phyloP scores from a whole-genome alignment of 1,140 invertebrate genomes.

The Telenomus remus region DNA sequence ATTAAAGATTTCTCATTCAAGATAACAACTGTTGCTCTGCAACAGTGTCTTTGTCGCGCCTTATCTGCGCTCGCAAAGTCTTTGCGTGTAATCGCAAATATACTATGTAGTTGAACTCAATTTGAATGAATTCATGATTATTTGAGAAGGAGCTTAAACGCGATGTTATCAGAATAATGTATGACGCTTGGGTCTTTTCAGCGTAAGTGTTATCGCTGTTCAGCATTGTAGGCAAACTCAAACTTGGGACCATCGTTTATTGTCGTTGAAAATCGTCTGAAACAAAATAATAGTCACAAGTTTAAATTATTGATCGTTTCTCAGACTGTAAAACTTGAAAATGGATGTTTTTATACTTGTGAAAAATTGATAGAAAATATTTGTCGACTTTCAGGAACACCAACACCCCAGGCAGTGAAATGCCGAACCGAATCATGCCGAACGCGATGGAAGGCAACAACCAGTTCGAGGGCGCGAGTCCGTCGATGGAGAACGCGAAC shows the following conservation, averaged over 20 bases:
- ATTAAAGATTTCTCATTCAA: background rate
- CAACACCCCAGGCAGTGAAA: conserved; percentile 63
- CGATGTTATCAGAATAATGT: conserved; percentile 2
- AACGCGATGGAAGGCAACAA: conserved; percentile 64
- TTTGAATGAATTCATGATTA: conserved; percentile 3
- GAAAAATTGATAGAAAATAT: background rate
- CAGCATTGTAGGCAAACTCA: background rate
- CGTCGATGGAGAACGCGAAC: conserved; percentile 71
- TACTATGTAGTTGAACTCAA: background rate
- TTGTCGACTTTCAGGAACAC: conserved; percentile 57
- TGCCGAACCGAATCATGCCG: conserved; percentile 67
- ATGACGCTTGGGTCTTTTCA: conserved; percentile 1
- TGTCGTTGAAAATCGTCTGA: too few species aligned
- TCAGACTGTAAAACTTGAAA: too few species aligned
- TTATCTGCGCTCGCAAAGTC: background rate
- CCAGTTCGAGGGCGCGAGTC: conserved; percentile 71
- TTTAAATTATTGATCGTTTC: too few species aligned
- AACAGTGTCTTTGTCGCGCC: conserved; percentile 1
- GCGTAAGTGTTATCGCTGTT: background rate
- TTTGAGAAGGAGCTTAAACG: background rate
- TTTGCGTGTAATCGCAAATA: background rate
- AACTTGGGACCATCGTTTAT: too few species aligned
- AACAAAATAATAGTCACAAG: too few species aligned
- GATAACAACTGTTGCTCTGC: background rate
- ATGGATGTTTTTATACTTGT: too few species aligned